Evolutionary conservation across 2,113 vertebrate species (phyloP).

Genomic region (Pholis gunnellus): DNA sequence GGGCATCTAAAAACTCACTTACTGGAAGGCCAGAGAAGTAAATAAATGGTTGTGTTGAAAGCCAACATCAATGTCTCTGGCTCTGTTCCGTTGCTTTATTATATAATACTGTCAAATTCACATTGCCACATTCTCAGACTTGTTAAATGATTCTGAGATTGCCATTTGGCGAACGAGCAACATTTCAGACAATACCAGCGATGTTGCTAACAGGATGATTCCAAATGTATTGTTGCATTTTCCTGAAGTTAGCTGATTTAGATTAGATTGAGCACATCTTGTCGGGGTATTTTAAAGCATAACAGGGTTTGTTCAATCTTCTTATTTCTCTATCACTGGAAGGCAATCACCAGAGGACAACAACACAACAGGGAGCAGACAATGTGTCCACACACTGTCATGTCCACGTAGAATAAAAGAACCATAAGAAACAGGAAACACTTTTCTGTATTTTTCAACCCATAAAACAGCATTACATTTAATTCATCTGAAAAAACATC

Average conservation of each 20-base stretch:
- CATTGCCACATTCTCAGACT: neutral
- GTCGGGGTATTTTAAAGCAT: neutral
- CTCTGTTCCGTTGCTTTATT: neutral
- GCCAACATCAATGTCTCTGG: neutral
- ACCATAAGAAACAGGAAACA: neutral
- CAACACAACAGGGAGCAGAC: neutral
- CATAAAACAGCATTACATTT: neutral
- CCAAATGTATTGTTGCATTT: neutral
- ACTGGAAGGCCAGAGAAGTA: neutral
- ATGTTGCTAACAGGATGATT: neutral
- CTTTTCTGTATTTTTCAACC: neutral
- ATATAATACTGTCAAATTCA: neutral
- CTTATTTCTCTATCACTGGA: neutral
- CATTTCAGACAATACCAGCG: neutral
- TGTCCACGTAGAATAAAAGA: neutral
- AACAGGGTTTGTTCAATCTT: neutral
- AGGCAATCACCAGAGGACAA: neutral
- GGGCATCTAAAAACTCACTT: constrained; percentile 9
- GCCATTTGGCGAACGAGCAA: neutral
- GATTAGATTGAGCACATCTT: neutral
- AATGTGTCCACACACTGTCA: neutral
- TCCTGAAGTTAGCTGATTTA: neutral
- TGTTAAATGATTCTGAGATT: neutral
- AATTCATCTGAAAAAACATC: neutral
- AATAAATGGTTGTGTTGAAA: neutral